Base-by-base conservation (phyloP, 1,140 invertebrate genomes). In the Drosophila azteca region DNA sequence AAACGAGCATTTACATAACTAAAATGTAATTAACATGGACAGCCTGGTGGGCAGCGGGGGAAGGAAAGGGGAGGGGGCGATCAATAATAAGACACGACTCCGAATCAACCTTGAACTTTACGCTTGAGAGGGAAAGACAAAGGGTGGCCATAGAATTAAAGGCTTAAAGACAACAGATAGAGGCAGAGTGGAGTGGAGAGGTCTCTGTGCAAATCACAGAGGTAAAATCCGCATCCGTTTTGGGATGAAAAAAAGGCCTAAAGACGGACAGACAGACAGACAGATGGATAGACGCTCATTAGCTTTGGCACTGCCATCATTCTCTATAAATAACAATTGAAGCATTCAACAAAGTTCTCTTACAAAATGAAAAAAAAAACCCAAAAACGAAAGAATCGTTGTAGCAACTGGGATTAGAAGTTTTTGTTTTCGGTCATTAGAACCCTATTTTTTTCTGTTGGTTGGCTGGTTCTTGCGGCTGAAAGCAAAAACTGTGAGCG, bases 241-340 rank as follows among this genome's bases (percentile, higher is more conserved):
- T 43, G 15, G 66, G 64, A 50, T 52, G 51, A 66, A 66, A 31
- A 65, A 66, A 68, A 72, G 57, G 77, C 77, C 77, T 73, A 84
- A 65, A 35, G 11, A 20, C 51, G 6, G 26, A 45, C 35, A 53
- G 22, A 35, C 57, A 63, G 29, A 0, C 24, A 35, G 11, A 20
- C 52, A 7, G 26, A 45, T 22, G 46, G 22, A 22, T 51, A 3
- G 70, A 76, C 67, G 68, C 61, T 88, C 83, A 87, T 87, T 87
- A 87, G 83, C 66, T 80, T 39, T 69, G 64, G 64, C 50, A 26
- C 51, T 84, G 67, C 83, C 85, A 87, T 88, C 82, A 87, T 83
- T 88, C 70, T 72, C 82, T 88, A 87, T 87, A 87, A 88, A 87
- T 87, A 87, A 87, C 83, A 87, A 87, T 87, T 87, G 80, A 87